Conservation (phyloP, 1,140 invertebrate species). For the Hyphantria cunea region DNA sequence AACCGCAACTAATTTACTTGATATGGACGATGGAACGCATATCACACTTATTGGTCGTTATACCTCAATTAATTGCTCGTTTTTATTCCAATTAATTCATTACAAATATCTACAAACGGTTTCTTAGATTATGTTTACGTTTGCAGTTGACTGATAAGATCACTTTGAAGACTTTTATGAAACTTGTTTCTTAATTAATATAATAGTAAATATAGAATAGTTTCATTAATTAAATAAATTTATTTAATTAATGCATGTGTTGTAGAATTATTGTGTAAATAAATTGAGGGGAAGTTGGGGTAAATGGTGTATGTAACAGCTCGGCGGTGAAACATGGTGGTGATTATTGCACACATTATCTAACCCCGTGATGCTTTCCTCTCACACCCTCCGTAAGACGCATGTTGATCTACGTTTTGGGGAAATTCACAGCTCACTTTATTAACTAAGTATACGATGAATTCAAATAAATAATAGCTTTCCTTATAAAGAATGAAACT, state of each 20-base stretch:
- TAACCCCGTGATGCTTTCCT: conserved; percentile 46
- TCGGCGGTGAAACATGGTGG: conserved; percentile 56
- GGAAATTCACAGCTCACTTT: conserved; percentile 20
- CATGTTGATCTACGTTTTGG: conserved; percentile 44
- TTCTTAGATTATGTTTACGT: conserved; percentile 16
- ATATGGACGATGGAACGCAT: conserved; percentile 33
- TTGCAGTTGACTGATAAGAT: conserved; percentile 9
- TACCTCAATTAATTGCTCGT: conserved; percentile 38
- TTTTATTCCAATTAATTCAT: conserved; percentile 40
- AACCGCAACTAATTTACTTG: conserved; percentile 39
- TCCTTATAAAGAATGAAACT: too few relatives aligned
- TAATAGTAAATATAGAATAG: too few relatives aligned
- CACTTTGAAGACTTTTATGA: conserved; percentile 3
- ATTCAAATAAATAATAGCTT: too few relatives aligned
- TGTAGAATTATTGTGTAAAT: conserved; percentile 67
- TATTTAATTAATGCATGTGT: conserved; percentile 49
- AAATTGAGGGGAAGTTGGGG: conserved; percentile 51
- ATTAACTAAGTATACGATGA: not conserved
- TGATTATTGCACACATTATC: conserved; percentile 71
- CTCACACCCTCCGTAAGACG: conserved; percentile 37
- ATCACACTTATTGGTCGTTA: conserved; percentile 39
- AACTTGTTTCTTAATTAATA: not conserved
- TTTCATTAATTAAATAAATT: conserved; percentile 42
- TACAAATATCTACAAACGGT: conserved; percentile 14
- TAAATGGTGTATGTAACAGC: conserved; percentile 43